These are phyloP conservation scores for Operophtera brumata DNA, from an alignment of 2,888 invertebrate species.

Conservation along the genomic window DNA sequence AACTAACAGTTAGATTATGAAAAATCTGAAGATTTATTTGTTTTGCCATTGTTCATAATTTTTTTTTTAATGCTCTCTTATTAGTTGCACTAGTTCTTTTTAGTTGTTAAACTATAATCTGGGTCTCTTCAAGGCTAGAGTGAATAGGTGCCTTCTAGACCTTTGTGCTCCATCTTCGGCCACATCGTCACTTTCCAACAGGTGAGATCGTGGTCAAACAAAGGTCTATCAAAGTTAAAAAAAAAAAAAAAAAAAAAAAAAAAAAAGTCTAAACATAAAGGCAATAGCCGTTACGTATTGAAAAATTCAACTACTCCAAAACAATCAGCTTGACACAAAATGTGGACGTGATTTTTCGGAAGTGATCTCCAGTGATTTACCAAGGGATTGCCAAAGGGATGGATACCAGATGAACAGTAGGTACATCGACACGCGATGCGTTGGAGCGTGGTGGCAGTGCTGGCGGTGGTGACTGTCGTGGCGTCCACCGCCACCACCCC, in stretches of 20 bases:
- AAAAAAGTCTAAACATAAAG: too few relatives aligned
- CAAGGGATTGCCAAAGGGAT: slow-evolving; percentile 12
- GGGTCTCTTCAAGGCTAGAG: too few relatives aligned
- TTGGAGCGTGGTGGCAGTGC: slow-evolving; percentile 49
- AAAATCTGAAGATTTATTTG: background rate
- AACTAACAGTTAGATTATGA: background rate
- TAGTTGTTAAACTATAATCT: background rate
- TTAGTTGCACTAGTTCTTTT: background rate
- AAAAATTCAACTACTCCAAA: background rate
- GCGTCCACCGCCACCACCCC: slow-evolving; percentile 41
- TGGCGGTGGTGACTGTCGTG: slow-evolving; percentile 37
- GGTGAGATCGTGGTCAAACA: too few relatives aligned
- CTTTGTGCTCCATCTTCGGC: too few relatives aligned
- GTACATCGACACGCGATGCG: slow-evolving; percentile 47
- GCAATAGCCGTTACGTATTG: too few relatives aligned
- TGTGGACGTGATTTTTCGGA: slow-evolving; percentile 8
- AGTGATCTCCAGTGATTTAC: background rate
- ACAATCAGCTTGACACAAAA: background rate
- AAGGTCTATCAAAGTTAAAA: too few relatives aligned
- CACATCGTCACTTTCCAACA: too few relatives aligned
- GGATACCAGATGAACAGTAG: slow-evolving; percentile 37
- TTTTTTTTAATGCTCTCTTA: too few relatives aligned
- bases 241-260: too few relatives aligned
- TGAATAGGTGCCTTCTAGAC: too few relatives aligned
- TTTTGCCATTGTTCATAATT: too few relatives aligned